Base-by-base conservation (phyloP, 2,113 vertebrate species). In the Etheostoma spectabile region DNA sequence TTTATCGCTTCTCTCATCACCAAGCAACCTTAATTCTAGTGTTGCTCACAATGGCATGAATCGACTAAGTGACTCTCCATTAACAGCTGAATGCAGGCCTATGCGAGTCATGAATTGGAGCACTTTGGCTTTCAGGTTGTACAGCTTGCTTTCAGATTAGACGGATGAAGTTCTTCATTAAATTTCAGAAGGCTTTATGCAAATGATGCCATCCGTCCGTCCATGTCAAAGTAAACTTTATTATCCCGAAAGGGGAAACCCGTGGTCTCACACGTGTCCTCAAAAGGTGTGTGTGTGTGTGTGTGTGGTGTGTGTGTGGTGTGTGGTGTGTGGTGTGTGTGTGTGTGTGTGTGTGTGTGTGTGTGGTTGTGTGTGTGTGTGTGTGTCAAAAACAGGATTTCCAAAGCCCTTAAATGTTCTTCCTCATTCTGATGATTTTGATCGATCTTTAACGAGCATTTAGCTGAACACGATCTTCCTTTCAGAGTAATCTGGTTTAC, bases 101-200 rank as follows among this genome's bases (percentile, higher is more conserved):
- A 55, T 77, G 77, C 77, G 11, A 18, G 52, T 53, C n/a, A 55
- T 82, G 60, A 80, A 86, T 81, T 63, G 66, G 70, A 79, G 64
- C 76, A 74, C 62, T 83, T 78, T 85, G 75, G 62, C 68, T 88
- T 83, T 87, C 80, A 77, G 77, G 52, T 49, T 55, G 48, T 68
- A 63, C 65, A 49, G 59, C 42, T 84, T 72, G 64, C 74, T 89
- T 91, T 90, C 63, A 86, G 64, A 61, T 79, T 72, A 73, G 63
- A 86, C 15, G 19, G 35, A 81, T 83, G 49, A 79, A 79, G 82
- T 89, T 86, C 80, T 84, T 91, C 77, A 90, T 85, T 92, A 67
- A 84, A 90, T 92, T 88, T 89, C 74, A 80, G 45, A 30, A 13
- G 8, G 21, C n/a, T 33, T 82, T 68, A 80, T 82, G 74, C 53